A percentile compares a stretch with the other conserved stretches of the same genome.
These are phyloP conservation scores for Diplogasteroides magnus DNA, from an alignment of 1,140 invertebrate genomes.

Conservation along the genomic window DNA sequence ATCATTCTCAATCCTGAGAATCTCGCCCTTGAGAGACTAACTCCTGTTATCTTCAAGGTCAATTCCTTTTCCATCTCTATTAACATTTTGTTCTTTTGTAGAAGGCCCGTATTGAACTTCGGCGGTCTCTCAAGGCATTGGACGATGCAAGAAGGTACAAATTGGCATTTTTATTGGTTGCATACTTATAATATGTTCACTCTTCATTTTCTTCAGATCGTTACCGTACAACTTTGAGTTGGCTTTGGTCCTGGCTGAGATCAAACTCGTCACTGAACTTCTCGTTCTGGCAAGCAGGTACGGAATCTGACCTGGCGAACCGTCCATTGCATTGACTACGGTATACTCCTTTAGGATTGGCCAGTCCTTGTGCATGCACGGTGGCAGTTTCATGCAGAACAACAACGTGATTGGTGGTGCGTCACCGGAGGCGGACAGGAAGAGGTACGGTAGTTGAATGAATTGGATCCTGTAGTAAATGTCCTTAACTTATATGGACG, in stretches of 20 bases:
- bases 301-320: slow-evolving; percentile 1
- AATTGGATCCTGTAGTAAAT: slow-evolving; percentile 1
- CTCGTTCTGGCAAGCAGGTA: slow-evolving; percentile 37
- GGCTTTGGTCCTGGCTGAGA: slow-evolving; percentile 38
- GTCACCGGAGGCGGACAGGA: neutral
- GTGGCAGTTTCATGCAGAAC: neutral
- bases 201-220: no score
- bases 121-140: slow-evolving; percentile 23
- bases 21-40: slow-evolving; percentile 34
- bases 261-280: slow-evolving; percentile 39
- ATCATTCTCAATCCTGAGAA: slow-evolving; percentile 42
- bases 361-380: slow-evolving; percentile 32
- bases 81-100: slow-evolving; percentile 17
- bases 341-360: slow-evolving; percentile 24
- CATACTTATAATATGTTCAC: no score
- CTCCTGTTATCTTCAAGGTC: slow-evolving; percentile 36
- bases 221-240: slow-evolving; percentile 41
- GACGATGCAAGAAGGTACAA: slow-evolving; percentile 28
- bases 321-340: neutral
- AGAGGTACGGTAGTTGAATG: neutral
- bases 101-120: slow-evolving; percentile 37
- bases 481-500: neutral
- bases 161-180: no score
- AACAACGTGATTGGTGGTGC: neutral
- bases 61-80: neutral